These are phyloP conservation scores for Periparus ater DNA, from an alignment of 2,797 vertebrate genomes.

Conservation along the genomic window DNA sequence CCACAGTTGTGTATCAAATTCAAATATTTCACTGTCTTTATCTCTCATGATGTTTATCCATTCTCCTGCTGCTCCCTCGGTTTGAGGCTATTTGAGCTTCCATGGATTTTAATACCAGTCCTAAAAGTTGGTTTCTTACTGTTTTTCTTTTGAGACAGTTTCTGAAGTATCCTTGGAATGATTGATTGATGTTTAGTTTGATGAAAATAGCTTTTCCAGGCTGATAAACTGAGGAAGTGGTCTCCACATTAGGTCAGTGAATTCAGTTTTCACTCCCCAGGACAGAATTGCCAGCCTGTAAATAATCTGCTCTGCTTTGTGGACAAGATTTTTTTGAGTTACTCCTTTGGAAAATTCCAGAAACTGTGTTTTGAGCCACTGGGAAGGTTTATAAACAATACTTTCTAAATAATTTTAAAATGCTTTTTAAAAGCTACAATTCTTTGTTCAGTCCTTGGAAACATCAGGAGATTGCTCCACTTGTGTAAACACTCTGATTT, in stretches of 20 bases:
- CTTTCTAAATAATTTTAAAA: not conserved
- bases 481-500: slow-evolving; percentile 51
- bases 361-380: not conserved
- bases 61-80: not conserved
- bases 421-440: slow-evolving; percentile 2
- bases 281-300: not conserved
- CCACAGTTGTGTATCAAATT: not conserved
- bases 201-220: not conserved
- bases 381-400: slow-evolving; percentile 5
- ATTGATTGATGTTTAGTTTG: not conserved
- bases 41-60: not conserved
- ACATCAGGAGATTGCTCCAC: slow-evolving; percentile 12
- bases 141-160: not conserved
- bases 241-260: not conserved
- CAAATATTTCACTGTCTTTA: not conserved
- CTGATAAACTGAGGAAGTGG: not conserved
- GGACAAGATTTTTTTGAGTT: not conserved
- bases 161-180: not conserved
- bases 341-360: slow-evolving; percentile 18
- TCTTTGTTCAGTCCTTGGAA: slow-evolving; percentile 41
- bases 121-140: not conserved
- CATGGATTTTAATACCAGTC: not conserved
- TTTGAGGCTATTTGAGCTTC: not conserved
- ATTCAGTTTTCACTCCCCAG: not conserved
- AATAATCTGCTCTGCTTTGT: not conserved